Evolutionary conservation across 2,113 vertebrate genomes (phyloP).

Genomic region (Mastomys natalensis): DNA sequence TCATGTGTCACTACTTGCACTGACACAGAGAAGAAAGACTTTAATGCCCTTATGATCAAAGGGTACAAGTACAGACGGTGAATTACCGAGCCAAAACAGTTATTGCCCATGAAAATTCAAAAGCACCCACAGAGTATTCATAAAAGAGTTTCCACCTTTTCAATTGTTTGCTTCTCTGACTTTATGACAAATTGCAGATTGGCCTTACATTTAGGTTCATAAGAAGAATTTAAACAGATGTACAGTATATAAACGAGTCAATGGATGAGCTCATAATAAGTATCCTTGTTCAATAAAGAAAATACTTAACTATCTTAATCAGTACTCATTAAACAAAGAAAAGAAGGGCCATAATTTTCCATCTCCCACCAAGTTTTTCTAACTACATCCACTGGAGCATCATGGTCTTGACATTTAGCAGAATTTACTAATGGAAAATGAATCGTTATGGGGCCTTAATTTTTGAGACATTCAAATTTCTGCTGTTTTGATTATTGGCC

Average conservation of each 20-base stretch:
- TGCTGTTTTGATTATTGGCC: neutral
- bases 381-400: constrained; percentile 35
- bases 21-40: constrained; percentile 61
- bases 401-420: constrained; percentile 60
- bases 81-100: constrained; percentile 59
- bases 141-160: constrained; percentile 16
- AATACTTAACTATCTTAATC: constrained; percentile 34
- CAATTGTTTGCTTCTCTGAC: constrained; percentile 50
- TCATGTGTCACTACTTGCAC: constrained; percentile 58
- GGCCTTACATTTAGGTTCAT: constrained; percentile 54
- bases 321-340: neutral
- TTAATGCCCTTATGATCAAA: constrained; percentile 72
- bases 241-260: constrained; percentile 23
- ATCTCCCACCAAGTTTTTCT: constrained; percentile 39
- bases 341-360: neutral
- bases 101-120: constrained; percentile 70
- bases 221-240: constrained; percentile 49
- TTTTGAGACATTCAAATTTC: constrained; percentile 23
- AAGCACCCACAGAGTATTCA: constrained; percentile 42
- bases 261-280: constrained; percentile 43
- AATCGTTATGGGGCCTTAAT: constrained; percentile 34
- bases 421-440: constrained; percentile 49
- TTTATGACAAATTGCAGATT: constrained; percentile 35
- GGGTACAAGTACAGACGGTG: constrained; percentile 50
- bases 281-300: constrained; percentile 50